phyloP scores from a whole-genome alignment of 2,888 invertebrate genomes.

The Drosophila yooni region DNA sequence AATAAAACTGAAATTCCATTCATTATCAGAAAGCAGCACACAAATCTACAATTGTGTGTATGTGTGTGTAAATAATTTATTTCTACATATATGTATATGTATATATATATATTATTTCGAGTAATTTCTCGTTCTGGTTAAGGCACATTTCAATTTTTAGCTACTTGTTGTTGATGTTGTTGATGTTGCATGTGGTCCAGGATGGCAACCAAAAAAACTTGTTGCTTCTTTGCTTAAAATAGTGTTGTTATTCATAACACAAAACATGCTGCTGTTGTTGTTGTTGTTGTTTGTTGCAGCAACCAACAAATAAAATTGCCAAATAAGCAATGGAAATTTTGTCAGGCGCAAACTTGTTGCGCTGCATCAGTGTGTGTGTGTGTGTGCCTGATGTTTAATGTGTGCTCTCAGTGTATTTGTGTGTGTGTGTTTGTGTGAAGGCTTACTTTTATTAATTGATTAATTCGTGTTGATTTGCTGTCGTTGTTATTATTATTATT shows the following conservation, averaged over 20 bases:
- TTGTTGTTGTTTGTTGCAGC: conserved; percentile 27
- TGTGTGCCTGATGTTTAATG: conserved; percentile 12
- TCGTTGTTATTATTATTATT: conserved; percentile 25
- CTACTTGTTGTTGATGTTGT: conserved; percentile 5
- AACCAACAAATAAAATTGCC: conserved; percentile 52
- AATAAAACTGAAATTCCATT: conserved; percentile 44
- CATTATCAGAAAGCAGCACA: conserved; percentile 48
- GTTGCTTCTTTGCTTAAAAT: conserved; percentile 39
- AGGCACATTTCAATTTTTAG: conserved; percentile 10
- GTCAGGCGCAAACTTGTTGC: conserved; percentile 75
- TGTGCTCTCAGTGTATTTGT: conserved; percentile 3
- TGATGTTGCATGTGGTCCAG: conserved; percentile 30
- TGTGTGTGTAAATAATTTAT: conserved; percentile 2
- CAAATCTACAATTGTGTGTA: conserved; percentile 1
- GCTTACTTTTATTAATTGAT: conserved; percentile 66
- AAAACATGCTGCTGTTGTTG: conserved; percentile 7
- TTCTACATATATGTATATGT: neutral
- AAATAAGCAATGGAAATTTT: conserved; percentile 71
- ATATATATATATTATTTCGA: conserved; percentile 29
- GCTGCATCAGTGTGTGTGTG: conserved; percentile 28
- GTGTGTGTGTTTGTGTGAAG: conserved; percentile 31
- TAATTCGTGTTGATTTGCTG: conserved; percentile 40
- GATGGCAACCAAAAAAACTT: conserved; percentile 31
- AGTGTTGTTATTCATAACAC: conserved; percentile 11
- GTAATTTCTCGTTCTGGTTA: conserved; percentile 33